phyloP scores from a whole-genome alignment of 1,140 invertebrate genomes.

The Cydia strobilella region DNA sequence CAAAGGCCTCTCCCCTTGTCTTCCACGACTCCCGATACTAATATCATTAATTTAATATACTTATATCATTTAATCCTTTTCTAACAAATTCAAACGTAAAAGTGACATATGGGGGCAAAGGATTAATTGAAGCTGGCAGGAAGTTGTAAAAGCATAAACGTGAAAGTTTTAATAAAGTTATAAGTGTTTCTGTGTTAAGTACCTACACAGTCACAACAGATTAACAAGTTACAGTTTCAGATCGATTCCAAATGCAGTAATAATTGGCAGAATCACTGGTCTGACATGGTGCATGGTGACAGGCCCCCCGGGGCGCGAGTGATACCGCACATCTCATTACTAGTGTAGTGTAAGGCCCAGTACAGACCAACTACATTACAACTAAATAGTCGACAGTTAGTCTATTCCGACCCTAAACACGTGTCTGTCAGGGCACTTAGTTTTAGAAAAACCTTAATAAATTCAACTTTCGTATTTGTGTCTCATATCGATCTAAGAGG shows the following conservation, averaged over 20 bases:
- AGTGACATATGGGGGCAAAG: not conserved
- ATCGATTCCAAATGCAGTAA: conserved; percentile 33
- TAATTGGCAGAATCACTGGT: conserved; percentile 41
- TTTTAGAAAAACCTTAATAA: no score
- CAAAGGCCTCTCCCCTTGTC: no score
- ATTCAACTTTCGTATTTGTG: no score
- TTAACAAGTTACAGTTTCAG: not conserved
- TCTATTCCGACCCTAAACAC: no score
- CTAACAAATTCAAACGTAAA: no score
- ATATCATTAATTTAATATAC: no score
- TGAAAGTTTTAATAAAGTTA: no score
- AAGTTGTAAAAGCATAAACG: not conserved
- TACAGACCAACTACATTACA: not conserved
- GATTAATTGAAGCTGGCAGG: not conserved
- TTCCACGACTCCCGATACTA: no score
- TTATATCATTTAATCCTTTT: no score
- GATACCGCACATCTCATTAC: conserved; percentile 3
- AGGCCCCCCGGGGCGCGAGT: not conserved
- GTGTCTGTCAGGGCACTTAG: no score
- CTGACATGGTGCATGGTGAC: conserved; percentile 38
- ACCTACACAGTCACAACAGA: not conserved
- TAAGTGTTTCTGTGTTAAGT: not conserved
- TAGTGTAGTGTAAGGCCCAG: not conserved
- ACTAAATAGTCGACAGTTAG: not conserved
- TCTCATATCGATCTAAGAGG: no score